Conservation (phyloP, 2,797 vertebrate species). For the Danionella dracula region DNA sequence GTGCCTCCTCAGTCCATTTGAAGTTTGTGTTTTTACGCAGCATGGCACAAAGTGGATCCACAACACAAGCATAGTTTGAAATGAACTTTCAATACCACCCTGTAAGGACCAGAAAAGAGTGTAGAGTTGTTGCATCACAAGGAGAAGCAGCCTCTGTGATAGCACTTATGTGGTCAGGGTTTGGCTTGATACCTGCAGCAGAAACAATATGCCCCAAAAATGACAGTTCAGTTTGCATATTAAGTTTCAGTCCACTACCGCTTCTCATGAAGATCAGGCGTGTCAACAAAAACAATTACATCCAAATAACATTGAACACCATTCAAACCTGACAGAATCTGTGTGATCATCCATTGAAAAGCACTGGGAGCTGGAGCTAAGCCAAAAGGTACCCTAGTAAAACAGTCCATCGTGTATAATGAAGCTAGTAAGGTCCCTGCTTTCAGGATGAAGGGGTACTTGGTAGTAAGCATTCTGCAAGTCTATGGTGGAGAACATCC, state of each 20-base stretch:
- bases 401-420: constrained; percentile 26
- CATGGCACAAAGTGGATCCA: too few relatives aligned
- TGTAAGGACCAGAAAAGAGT: too few relatives aligned
- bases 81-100: too few relatives aligned
- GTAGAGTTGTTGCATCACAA: too few relatives aligned
- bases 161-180: background rate
- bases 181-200: background rate
- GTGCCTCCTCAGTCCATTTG: too few relatives aligned
- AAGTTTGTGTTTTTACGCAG: too few relatives aligned
- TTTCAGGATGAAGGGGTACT: constrained; percentile 6
- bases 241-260: too few relatives aligned
- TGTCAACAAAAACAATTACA: constrained; percentile 1
- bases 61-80: too few relatives aligned
- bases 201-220: constrained; percentile 12
- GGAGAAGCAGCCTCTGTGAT: too few relatives aligned
- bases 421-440: constrained; percentile 14
- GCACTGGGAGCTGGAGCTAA: background rate
- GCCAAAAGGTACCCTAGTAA: background rate
- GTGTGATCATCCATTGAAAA: too few relatives aligned
- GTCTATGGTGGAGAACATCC: constrained; percentile 22
- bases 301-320: background rate
- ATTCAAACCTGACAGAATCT: too few relatives aligned
- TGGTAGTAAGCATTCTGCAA: constrained; percentile 24
- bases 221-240: constrained; percentile 3
- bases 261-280: too few relatives aligned